Percentiles rank a stretch among this genome's conserved stretches.
phyloP scores from a whole-genome alignment of 2,888 invertebrate genomes.

The Hydraecia micacea region DNA sequence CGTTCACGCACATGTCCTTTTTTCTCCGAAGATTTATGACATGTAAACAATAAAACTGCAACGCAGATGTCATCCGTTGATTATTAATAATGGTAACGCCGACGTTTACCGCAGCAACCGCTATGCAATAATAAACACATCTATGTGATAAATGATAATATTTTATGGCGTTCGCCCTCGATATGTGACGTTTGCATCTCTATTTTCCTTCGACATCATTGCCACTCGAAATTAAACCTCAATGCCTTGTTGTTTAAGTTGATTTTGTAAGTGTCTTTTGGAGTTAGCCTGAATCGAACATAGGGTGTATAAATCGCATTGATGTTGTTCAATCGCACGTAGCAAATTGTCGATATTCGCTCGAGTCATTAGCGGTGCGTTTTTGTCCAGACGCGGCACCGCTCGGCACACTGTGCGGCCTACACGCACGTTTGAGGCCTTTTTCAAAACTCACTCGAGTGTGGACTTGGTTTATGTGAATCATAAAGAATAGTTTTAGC shows the following conservation, averaged over 20 bases:
- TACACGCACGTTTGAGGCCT: slow-evolving; percentile 70
- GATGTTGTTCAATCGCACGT: slow-evolving; percentile 88
- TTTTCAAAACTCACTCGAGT: slow-evolving; percentile 80
- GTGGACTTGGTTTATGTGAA: slow-evolving; percentile 76
- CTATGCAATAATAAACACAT: slow-evolving; percentile 87
- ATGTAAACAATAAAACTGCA: slow-evolving; percentile 77
- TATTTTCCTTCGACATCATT: slow-evolving; percentile 75
- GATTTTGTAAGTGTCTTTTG: slow-evolving; percentile 47
- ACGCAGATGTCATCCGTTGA: slow-evolving; percentile 85
- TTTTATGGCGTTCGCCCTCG: slow-evolving; percentile 87
- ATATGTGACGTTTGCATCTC: slow-evolving; percentile 85
- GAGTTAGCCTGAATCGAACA: slow-evolving; percentile 73
- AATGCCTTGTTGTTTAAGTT: slow-evolving; percentile 18
- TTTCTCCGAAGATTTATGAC: slow-evolving; percentile 73
- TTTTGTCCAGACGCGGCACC: slow-evolving; percentile 75
- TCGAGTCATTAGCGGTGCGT: slow-evolving; percentile 83
- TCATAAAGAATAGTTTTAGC: slow-evolving; percentile 71
- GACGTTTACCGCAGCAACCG: slow-evolving; percentile 88
- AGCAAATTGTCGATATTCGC: slow-evolving; percentile 88
- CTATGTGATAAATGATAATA: slow-evolving; percentile 88
- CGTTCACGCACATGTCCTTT: slow-evolving; percentile 71
- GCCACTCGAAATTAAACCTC: slow-evolving; percentile 61
- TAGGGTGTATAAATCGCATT: slow-evolving; percentile 86
- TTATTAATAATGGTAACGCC: slow-evolving; percentile 87
- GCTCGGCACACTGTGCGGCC: slow-evolving; percentile 74